Conservation (phyloP, 2,113 vertebrate genomes). For the Diadophis punctatus region DNA sequence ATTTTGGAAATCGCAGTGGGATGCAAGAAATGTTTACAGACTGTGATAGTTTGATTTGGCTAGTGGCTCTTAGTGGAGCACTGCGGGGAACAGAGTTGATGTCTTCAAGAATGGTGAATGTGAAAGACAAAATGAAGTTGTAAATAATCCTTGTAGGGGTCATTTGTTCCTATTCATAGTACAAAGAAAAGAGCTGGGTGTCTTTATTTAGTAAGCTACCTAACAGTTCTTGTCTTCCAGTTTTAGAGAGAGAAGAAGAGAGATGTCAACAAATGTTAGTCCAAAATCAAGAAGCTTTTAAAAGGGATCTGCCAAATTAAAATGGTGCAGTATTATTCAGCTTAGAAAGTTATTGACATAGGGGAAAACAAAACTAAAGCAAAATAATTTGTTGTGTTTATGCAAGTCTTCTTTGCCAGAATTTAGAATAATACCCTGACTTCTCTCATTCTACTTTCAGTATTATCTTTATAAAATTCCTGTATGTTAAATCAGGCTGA, state of each 20-base stretch:
- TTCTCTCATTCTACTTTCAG: background rate
- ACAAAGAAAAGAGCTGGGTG: background rate
- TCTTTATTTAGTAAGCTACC: background rate
- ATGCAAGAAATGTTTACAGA: conserved; percentile 5
- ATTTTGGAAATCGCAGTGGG: background rate
- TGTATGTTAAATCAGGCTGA: background rate
- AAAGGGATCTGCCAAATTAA: background rate
- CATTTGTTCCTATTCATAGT: conserved; percentile 10
- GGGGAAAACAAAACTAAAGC: background rate
- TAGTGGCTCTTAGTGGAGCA: background rate
- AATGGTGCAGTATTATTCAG: background rate
- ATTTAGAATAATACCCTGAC: background rate
- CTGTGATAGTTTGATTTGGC: conserved; percentile 15
- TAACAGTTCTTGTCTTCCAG: background rate
- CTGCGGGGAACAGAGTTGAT: conserved; percentile 2
- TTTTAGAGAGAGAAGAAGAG: background rate
- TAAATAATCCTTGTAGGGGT: conserved; percentile 5
- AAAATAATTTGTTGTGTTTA: background rate
- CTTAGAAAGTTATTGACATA: background rate
- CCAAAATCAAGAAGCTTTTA: background rate
- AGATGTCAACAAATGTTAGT: background rate
- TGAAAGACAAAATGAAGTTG: background rate
- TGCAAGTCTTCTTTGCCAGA: background rate
- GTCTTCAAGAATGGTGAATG: background rate
- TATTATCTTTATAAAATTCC: background rate